These are phyloP conservation scores for Periophthalmodon schlosseri DNA, from an alignment of 2,113 vertebrate genomes.

Conservation along the genomic window DNA sequence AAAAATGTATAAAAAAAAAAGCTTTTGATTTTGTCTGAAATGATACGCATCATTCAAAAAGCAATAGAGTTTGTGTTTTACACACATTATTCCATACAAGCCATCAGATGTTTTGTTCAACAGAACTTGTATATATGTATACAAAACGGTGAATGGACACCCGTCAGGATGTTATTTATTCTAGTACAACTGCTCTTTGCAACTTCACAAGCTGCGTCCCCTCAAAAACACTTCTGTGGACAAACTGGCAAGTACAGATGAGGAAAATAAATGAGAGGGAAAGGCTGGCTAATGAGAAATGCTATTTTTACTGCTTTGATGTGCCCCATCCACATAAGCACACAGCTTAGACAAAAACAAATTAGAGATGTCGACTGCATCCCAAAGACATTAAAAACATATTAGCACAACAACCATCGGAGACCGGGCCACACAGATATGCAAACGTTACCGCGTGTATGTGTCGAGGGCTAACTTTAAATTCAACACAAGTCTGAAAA, in stretches of 20 bases:
- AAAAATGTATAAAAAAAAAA: not conserved
- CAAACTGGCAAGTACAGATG: slow-evolving; percentile 70
- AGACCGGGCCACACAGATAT: slow-evolving; percentile 61
- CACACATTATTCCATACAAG: slow-evolving; percentile 31
- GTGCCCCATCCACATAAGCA: slow-evolving; percentile 78
- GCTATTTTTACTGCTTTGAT: slow-evolving; percentile 83
- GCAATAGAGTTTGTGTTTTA: slow-evolving; percentile 37
- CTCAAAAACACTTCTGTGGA: slow-evolving; percentile 68
- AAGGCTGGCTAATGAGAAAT: slow-evolving; percentile 81
- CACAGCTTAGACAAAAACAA: slow-evolving; percentile 83
- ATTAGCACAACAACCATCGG: slow-evolving; percentile 78
- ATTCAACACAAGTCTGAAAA: slow-evolving; percentile 47
- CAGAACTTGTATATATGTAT: slow-evolving; percentile 30
- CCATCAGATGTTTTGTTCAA: slow-evolving; percentile 31
- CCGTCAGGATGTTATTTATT: slow-evolving; percentile 56
- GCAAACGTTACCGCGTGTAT: slow-evolving; percentile 33
- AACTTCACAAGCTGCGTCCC: slow-evolving; percentile 70
- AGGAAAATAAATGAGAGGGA: slow-evolving; percentile 81
- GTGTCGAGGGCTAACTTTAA: slow-evolving; percentile 34
- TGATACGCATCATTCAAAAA: slow-evolving; percentile 14
- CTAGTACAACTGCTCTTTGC: slow-evolving; percentile 58
- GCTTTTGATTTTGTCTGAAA: slow-evolving; percentile 10
- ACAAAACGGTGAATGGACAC: slow-evolving; percentile 41
- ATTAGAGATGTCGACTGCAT: slow-evolving; percentile 80
- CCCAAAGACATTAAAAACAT: slow-evolving; percentile 85